These are phyloP conservation scores for Saccostrea glomerata DNA, from an alignment of 1,140 invertebrate genomes.

Conservation along the genomic window DNA sequence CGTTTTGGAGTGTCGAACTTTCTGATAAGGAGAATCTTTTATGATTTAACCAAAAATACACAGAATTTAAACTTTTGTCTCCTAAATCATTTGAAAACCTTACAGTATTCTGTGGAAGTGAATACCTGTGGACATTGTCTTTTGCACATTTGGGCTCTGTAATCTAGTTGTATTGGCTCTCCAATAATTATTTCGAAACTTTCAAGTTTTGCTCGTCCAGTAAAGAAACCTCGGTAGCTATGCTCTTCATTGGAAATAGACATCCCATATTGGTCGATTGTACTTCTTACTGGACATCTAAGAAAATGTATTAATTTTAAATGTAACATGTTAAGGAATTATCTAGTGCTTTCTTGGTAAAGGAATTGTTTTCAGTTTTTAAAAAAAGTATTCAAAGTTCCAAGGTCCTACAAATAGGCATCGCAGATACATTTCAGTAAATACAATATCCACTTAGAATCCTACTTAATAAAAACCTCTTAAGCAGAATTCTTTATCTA, in stretches of 20 bases:
- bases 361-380: neutral
- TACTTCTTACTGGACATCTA: neutral
- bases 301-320: neutral
- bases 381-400: neutral
- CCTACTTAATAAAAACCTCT: too few relatives aligned
- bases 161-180: neutral
- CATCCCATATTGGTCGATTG: neutral
- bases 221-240: neutral
- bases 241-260: slow-evolving; percentile 5
- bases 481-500: too few relatives aligned
- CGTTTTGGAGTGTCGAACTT: too few relatives aligned
- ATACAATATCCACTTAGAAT: too few relatives aligned
- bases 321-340: neutral
- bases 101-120: neutral
- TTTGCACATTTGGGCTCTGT: slow-evolving; percentile 1
- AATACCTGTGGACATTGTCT: neutral
- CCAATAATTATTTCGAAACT: neutral
- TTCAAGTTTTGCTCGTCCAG: neutral
- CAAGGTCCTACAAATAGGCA: too few relatives aligned
- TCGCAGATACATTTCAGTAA: too few relatives aligned
- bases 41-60: neutral
- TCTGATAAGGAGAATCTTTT: neutral
- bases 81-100: neutral
- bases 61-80: neutral
- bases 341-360: neutral